phyloP scores from a whole-genome alignment of 2,113 vertebrate species.

The Kryptolebias marmoratus region DNA sequence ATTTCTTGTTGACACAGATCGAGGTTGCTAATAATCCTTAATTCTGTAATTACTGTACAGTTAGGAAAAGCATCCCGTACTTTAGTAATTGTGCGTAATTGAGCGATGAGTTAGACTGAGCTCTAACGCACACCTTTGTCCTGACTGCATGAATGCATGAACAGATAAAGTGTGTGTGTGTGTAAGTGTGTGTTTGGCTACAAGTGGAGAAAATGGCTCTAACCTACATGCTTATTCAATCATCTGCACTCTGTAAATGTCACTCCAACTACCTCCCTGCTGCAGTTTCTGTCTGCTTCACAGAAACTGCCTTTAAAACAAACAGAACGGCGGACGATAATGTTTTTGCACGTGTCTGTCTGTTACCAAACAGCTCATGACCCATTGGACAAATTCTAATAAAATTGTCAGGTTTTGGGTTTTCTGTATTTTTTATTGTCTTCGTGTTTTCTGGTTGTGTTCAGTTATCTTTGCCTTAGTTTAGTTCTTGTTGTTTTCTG shows the following conservation, averaged over 20 bases:
- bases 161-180: conserved; percentile 11
- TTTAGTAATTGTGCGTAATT: neutral
- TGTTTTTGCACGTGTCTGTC: neutral
- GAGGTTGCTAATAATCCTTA: neutral
- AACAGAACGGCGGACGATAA: too few species aligned
- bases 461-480: too few species aligned
- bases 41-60: neutral
- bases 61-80: neutral
- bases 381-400: too few species aligned
- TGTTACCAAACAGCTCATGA: too few species aligned
- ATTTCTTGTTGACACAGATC: neutral
- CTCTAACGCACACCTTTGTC: conserved; percentile 39
- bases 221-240: conserved; percentile 79
- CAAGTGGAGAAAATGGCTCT: conserved; percentile 74
- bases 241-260: conserved; percentile 76
- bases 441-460: too few species aligned
- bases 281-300: conserved; percentile 38
- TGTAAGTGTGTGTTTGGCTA: conserved; percentile 22
- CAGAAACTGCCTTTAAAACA: neutral
- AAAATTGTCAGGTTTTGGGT: too few species aligned
- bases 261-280: conserved; percentile 60
- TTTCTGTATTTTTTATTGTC: too few species aligned
- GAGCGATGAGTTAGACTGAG: conserved; percentile 10
- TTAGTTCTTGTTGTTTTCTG: too few species aligned
- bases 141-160: conserved; percentile 9